Percentiles rank a stretch among this genome's conserved stretches.
These are phyloP conservation scores for Machimus atricapillus DNA, from an alignment of 2,888 invertebrate species.

Conservation along the genomic window DNA sequence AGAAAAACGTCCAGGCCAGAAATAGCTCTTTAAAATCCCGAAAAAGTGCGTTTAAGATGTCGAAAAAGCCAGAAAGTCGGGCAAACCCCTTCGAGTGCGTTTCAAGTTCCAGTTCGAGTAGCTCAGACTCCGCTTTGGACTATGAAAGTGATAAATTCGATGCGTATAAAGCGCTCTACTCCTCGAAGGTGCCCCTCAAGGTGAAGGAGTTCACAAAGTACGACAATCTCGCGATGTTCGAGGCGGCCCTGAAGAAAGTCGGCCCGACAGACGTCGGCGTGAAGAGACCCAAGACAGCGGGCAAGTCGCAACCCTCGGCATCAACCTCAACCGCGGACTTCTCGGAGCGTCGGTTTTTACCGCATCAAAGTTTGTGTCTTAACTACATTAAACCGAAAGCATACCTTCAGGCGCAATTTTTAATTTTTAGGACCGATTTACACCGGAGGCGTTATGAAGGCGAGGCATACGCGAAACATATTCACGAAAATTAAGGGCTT, in stretches of 20 bases:
- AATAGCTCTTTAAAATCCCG: not conserved
- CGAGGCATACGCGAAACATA: conserved; percentile 61
- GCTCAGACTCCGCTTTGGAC: conserved; percentile 58
- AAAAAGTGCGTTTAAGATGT: not conserved
- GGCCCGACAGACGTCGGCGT: conserved; percentile 48
- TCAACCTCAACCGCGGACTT: conserved; percentile 19
- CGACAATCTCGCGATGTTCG: conserved; percentile 74
- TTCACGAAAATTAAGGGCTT: conserved; percentile 65
- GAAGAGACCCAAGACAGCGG: not conserved
- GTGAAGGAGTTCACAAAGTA: conserved; percentile 68
- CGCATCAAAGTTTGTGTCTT: conserved; percentile 62
- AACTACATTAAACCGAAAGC: not conserved
- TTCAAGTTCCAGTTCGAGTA: not conserved
- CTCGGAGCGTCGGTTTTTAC: conserved; percentile 60
- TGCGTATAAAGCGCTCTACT: conserved; percentile 74
- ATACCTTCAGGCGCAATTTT: conserved; percentile 47
- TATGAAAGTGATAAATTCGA: conserved; percentile 69
- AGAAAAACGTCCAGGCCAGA: not conserved
- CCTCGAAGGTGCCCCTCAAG: conserved; percentile 63
- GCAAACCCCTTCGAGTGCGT: not conserved
- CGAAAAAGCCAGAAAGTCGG: not conserved
- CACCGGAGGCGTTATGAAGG: conserved; percentile 48
- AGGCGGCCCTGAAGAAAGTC: conserved; percentile 60
- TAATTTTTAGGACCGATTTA: conserved; percentile 57
- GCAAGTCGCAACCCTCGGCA: not conserved